Evolutionary conservation across 2,797 vertebrate species (phyloP), one percentile per base, ranked within the genome.

Genomic region (Aotus griseimembra): DNA sequence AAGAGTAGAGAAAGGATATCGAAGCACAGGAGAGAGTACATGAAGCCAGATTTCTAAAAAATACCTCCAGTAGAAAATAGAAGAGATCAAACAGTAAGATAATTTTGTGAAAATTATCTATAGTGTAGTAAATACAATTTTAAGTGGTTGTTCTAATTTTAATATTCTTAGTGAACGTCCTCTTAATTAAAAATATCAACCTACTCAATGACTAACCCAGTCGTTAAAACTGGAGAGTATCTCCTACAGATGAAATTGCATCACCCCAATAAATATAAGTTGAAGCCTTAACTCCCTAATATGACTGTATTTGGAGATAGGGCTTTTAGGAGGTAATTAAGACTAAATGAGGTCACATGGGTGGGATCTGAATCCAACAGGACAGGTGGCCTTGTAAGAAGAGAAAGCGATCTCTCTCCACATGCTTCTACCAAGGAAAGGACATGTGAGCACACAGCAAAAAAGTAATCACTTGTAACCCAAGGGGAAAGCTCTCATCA

Each of bases 1-100:
- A 52, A 88, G 13, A 73, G 70, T 61, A 88, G 13, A 73, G 70
- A 72, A 91, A 91, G 41, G 55, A 75, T 26, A 61, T 20, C 11
- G n/a, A 76, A 24, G 20, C 48, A 93, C 2, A 39, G 44, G 30
- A 83, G 36, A 85, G 33, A 67, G 20, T 30, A 33, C 12, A 28
- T 46, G 28, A 50, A 88, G 82, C 15, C n/a, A 83, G 70, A 50
- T 94, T 83, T 88, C 92, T 96, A 90, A 73, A 95, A 76, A 90
- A 39, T 52, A 88, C 52, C 58, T 90, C 50, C 58, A 82, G 57
- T 64, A 93, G 64, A 82, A 95, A 93, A 93, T 0, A 88, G 75
- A 83, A 86, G 83, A 79, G 48, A 88, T 64, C 61, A 70, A 92
- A 96, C 2, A n/a, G 57, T 86, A 76, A 36, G 36, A 76, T 33